These are phyloP conservation scores for Acanthis flammea DNA, from an alignment of 2,797 vertebrate genomes.

Conservation along the genomic window DNA sequence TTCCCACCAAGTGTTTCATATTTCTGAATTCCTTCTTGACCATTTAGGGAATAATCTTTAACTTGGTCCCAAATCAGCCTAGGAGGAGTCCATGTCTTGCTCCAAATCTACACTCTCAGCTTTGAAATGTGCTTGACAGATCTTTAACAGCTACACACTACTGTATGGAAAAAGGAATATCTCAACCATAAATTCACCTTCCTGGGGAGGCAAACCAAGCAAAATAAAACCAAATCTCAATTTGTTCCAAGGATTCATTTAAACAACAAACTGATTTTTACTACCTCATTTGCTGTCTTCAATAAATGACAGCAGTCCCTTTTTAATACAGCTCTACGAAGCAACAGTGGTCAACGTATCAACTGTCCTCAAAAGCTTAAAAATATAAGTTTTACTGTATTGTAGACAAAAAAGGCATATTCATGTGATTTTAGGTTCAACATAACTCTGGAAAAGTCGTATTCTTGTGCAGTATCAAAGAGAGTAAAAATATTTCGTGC, in stretches of 20 bases:
- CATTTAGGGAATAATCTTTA: not conserved
- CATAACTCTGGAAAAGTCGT: not conserved
- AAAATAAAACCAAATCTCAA: not conserved
- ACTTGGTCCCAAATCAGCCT: not conserved
- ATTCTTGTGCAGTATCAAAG: conserved; percentile 12
- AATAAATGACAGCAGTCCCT: conserved; percentile 59
- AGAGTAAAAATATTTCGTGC: conserved; percentile 43
- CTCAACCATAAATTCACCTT: not conserved
- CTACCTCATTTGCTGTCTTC: conserved; percentile 60
- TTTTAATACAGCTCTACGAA: conserved; percentile 57
- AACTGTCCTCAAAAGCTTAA: conserved; percentile 56
- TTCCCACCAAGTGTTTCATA: not conserved
- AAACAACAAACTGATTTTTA: conserved; percentile 50
- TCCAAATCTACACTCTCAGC: not conserved
- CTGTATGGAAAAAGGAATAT: not conserved
- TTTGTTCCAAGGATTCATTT: conserved; percentile 17
- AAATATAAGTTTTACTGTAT: conserved; percentile 32
- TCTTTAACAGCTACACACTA: not conserved
- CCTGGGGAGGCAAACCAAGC: not conserved
- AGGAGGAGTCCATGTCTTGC: rapidly evolving
- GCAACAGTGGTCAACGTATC: conserved; percentile 44
- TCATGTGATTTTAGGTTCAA: conserved; percentile 5
- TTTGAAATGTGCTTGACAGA: rapidly evolving
- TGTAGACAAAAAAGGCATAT: conserved; percentile 46
- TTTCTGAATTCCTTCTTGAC: not conserved